Conservation (phyloP, 2,113 vertebrate species). For the Sebastes fasciatus region DNA sequence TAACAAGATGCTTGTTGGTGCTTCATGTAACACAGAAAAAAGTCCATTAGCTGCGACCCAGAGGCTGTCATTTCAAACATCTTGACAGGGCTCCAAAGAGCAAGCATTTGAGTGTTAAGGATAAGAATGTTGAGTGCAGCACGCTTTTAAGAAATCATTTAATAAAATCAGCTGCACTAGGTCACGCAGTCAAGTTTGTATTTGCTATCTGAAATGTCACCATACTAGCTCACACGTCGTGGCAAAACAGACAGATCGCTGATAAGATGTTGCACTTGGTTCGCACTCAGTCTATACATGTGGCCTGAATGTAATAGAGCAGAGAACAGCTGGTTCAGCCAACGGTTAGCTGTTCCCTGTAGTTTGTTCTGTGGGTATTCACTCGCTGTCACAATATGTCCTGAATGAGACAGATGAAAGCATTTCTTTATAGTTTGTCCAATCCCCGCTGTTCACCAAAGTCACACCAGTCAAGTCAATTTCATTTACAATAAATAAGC, state of each 20-base stretch:
- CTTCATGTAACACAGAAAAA: slow-evolving; percentile 32
- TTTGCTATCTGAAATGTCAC: slow-evolving; percentile 18
- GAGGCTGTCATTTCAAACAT: slow-evolving; percentile 46
- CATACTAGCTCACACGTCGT: neutral
- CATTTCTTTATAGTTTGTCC: neutral
- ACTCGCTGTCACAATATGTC: neutral
- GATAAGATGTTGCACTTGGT: neutral
- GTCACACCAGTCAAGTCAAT: neutral
- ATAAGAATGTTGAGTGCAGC: slow-evolving; percentile 22
- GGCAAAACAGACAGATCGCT: slow-evolving; percentile 1
- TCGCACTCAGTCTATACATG: neutral
- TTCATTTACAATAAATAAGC: neutral
- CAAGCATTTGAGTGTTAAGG: slow-evolving; percentile 21
- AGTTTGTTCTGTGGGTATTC: neutral
- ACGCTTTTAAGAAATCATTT: slow-evolving; percentile 15
- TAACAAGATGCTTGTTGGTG: slow-evolving; percentile 37
- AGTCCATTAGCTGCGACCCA: slow-evolving; percentile 41
- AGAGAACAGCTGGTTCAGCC: slow-evolving; percentile 4
- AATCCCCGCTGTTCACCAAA: neutral
- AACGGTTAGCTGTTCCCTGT: neutral
- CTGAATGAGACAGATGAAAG: neutral
- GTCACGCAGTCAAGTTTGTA: slow-evolving; percentile 19
- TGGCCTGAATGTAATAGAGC: neutral
- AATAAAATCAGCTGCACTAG: slow-evolving; percentile 14
- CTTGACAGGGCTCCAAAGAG: slow-evolving; percentile 35